Conservation (phyloP, 2,797 vertebrate genomes). For the Borostomias antarcticus region DNA sequence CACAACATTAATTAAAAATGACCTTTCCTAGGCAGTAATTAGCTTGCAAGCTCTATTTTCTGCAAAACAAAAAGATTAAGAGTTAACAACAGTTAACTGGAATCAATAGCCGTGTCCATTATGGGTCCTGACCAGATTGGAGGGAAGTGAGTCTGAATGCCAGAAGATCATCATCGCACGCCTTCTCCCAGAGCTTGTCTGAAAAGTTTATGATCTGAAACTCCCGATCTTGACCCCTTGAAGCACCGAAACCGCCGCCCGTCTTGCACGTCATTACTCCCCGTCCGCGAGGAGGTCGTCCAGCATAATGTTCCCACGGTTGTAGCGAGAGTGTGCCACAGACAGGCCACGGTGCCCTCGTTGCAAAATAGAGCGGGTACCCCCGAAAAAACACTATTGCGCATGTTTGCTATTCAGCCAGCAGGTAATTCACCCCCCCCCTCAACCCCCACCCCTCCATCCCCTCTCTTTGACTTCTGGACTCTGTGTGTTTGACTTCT, state of each 20-base stretch:
- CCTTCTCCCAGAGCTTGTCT: background rate
- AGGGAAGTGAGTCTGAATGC: constrained; percentile 7
- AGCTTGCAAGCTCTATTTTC: constrained; percentile 37
- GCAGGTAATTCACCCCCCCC: background rate
- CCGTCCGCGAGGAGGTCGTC: no score
- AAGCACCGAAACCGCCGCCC: no score
- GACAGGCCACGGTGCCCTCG: no score
- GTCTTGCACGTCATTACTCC: no score
- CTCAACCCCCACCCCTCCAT: no score
- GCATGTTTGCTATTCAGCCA: background rate
- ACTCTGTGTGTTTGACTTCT: constrained; percentile 15
- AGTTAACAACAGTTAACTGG: constrained; percentile 49
- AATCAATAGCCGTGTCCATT: constrained; percentile 50
- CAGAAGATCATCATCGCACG: background rate
- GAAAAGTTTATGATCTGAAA: no score
- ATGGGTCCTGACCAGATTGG: constrained; percentile 7
- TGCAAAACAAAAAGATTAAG: constrained; percentile 50
- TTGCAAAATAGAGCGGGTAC: background rate
- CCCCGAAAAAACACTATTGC: background rate
- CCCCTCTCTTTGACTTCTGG: constrained; percentile 5
- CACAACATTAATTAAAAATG: constrained; percentile 61
- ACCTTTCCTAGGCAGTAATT: constrained; percentile 58
- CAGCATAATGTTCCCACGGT: no score
- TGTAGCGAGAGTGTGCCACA: no score
- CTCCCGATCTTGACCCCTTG: no score